Evolutionary conservation across 1,140 invertebrate species (phyloP).

Genomic region (roundworm (Caenorhabditis elegans)): DNA sequence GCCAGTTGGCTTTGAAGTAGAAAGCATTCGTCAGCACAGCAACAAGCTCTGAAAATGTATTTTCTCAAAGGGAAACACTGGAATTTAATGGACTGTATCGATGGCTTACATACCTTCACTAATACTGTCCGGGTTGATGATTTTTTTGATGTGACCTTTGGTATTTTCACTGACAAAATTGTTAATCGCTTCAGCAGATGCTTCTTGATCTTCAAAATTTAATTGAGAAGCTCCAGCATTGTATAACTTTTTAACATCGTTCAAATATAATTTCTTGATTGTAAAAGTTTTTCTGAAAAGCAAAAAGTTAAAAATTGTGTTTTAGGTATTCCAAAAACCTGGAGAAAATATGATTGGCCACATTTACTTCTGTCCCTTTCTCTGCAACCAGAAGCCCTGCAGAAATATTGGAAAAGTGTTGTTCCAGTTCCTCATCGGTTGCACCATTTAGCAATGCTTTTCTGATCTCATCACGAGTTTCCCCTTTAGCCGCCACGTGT

Average conservation of each 20-base stretch:
- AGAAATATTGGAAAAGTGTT: neutral
- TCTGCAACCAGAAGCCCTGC: neutral
- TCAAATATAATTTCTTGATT: neutral
- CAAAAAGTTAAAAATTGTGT: too few relatives aligned
- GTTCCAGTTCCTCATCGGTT: neutral
- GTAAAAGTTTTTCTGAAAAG: neutral
- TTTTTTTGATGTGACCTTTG: neutral
- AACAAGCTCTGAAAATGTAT: neutral
- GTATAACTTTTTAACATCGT: neutral
- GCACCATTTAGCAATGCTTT: neutral
- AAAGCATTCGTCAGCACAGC: conserved; percentile 22
- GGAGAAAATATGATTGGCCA: conserved; percentile 7
- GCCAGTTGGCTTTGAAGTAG: conserved; percentile 37
- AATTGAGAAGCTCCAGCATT: neutral
- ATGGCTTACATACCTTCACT: neutral
- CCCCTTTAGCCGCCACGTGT: neutral
- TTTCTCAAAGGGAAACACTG: too few relatives aligned
- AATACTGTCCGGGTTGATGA: conserved; percentile 1
- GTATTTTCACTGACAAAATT: neutral
- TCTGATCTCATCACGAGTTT: neutral
- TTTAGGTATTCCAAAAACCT: too few relatives aligned
- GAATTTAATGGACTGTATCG: too few relatives aligned
- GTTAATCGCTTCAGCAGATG: neutral
- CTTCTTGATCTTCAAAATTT: neutral
- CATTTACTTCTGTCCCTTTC: neutral